These are phyloP conservation scores for Aporophyla lueneburgensis DNA, from an alignment of 2,888 invertebrate species.

Conservation along the genomic window DNA sequence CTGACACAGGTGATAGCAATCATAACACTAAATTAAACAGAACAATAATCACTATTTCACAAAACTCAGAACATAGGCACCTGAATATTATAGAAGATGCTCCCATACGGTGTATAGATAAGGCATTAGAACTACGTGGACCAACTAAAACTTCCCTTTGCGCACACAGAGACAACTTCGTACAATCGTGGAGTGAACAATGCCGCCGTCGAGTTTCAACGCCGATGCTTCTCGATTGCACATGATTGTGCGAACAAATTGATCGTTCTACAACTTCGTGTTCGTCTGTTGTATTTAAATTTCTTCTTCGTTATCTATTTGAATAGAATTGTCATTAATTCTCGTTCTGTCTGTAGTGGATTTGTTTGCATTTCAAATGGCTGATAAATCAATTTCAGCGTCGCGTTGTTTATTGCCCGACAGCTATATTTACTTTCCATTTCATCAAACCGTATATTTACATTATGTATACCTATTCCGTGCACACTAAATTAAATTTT, in stretches of 20 bases:
- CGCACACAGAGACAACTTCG: conserved; percentile 54
- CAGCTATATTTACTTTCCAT: conserved; percentile 1
- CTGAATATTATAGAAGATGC: conserved; percentile 14
- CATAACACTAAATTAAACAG: background rate
- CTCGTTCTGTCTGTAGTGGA: conserved; percentile 17
- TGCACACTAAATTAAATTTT: background rate
- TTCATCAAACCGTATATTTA: conserved; percentile 7
- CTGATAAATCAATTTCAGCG: conserved; percentile 26
- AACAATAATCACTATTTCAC: background rate
- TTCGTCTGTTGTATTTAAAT: conserved; percentile 35
- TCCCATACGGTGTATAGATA: conserved; percentile 30
- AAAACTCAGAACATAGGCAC: conserved; percentile 8
- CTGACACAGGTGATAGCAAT: background rate
- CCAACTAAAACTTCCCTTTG: conserved; percentile 62
- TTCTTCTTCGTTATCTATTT: conserved; percentile 43
- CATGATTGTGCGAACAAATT: conserved; percentile 63
- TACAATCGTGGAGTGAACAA: conserved; percentile 63
- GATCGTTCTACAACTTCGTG: conserved; percentile 59
- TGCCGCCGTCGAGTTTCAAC: conserved; percentile 54
- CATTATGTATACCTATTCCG: background rate
- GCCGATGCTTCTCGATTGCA: conserved; percentile 66
- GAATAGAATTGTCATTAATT: conserved; percentile 51
- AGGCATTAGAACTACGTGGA: conserved; percentile 46
- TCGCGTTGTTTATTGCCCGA: background rate
- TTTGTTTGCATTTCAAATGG: conserved; percentile 49